Conservation (phyloP, 2,888 invertebrate genomes). For the Alloplasta piceator region DNA sequence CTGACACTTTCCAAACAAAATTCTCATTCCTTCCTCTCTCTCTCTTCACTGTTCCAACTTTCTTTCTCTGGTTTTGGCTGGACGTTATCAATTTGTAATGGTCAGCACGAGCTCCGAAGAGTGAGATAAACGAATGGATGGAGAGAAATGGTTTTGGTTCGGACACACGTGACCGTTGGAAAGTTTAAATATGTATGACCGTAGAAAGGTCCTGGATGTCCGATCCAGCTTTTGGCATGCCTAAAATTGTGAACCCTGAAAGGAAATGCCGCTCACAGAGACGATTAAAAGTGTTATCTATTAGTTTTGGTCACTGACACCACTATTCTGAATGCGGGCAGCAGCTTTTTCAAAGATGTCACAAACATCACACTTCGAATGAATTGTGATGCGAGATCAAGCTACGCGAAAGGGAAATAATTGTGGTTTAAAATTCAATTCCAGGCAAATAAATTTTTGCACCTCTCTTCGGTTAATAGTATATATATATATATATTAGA, state of each 20-base stretch:
- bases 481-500: too few species aligned
- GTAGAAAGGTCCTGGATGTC: slow-evolving; percentile 30
- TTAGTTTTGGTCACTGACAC: slow-evolving; percentile 11
- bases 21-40: slow-evolving; percentile 1
- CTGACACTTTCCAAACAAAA: slow-evolving; percentile 42
- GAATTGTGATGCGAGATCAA: too few species aligned
- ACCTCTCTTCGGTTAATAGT: too few species aligned
- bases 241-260: background rate
- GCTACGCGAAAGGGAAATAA: too few species aligned
- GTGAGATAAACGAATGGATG: background rate
- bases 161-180: slow-evolving; percentile 6
- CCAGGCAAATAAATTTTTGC: too few species aligned
- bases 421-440: too few species aligned
- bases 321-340: slow-evolving; percentile 4
- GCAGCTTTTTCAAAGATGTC: slow-evolving; percentile 21
- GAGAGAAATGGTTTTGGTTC: slow-evolving; percentile 7
- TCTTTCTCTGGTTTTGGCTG: slow-evolving; percentile 1
- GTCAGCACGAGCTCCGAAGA: slow-evolving; percentile 23
- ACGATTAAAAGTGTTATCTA: slow-evolving; percentile 44
- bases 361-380: too few species aligned
- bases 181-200: slow-evolving; percentile 20
- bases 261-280: slow-evolving; percentile 7
- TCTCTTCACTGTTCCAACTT: background rate
- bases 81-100: slow-evolving; percentile 52
- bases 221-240: slow-evolving; percentile 27